Evolutionary conservation across 2,797 vertebrate genomes (phyloP).

Genomic region (Pygocentrus nattereri): DNA sequence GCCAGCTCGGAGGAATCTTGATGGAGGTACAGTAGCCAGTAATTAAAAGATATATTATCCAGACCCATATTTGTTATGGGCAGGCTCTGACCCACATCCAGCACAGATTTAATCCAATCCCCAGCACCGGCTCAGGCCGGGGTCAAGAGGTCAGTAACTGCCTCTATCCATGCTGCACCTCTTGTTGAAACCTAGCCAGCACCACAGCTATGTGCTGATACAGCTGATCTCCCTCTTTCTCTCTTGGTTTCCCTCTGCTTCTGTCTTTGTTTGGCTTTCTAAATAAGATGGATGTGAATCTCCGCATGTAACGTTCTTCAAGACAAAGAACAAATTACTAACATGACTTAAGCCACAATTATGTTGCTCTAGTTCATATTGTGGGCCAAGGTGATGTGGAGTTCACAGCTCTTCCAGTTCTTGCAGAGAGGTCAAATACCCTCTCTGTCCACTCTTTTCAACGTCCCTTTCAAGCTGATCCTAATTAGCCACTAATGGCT

Average conservation of each 20-base stretch:
- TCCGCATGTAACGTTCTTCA: neutral
- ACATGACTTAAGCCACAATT: neutral
- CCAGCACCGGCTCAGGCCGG: slow-evolving; percentile 80
- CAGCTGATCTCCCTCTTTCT: slow-evolving; percentile 35
- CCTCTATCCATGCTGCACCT: slow-evolving; percentile 77
- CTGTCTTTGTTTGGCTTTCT: slow-evolving; percentile 1
- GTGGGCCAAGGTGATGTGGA: neutral
- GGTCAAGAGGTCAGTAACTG: slow-evolving; percentile 87
- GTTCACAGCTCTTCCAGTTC: slow-evolving; percentile 8
- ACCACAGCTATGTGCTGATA: slow-evolving; percentile 62
- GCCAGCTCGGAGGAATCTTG: slow-evolving; percentile 76
- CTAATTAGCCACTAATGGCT: slow-evolving; percentile 23
- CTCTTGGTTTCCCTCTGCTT: slow-evolving; percentile 3
- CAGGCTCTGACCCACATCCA: slow-evolving; percentile 81
- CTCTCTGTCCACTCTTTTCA: neutral
- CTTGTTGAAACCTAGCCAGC: slow-evolving; percentile 77
- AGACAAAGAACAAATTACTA: slow-evolving; percentile 20
- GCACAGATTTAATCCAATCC: slow-evolving; percentile 85
- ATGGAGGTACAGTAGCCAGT: slow-evolving; percentile 80
- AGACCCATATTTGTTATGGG: slow-evolving; percentile 83
- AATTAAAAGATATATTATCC: slow-evolving; percentile 90
- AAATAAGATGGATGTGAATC: neutral
- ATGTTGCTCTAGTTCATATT: neutral
- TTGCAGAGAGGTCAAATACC: neutral
- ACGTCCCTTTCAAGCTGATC: slow-evolving; percentile 7